These are phyloP conservation scores for Rhynchonycteris naso DNA, from an alignment of 2,797 vertebrate species.

Conservation along the genomic window DNA sequence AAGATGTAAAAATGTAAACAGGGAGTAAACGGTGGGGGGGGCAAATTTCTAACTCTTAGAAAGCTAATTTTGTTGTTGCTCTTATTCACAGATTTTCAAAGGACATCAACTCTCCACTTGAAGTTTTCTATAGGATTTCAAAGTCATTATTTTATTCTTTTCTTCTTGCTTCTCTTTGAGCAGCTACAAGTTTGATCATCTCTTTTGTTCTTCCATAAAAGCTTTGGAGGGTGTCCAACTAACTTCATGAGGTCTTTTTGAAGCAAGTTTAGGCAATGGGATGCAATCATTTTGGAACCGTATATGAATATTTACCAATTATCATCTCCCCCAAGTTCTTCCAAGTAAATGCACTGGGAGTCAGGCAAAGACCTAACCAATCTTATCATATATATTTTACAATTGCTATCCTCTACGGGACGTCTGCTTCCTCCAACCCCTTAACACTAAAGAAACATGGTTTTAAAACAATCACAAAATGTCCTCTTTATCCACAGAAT, in stretches of 20 bases:
- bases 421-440: not conserved
- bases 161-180: conserved; percentile 46
- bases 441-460: not conserved
- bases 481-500: not conserved
- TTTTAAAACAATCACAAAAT: not conserved
- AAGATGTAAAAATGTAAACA: not conserved
- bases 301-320: not conserved
- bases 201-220: conserved; percentile 47
- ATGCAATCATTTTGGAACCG: not conserved
- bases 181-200: conserved; percentile 41
- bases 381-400: not conserved
- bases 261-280: conserved; percentile 38
- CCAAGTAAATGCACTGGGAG: not conserved
- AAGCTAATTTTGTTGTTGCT: conserved; percentile 47
- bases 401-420: not conserved
- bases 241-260: conserved; percentile 32
- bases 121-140: conserved; percentile 42
- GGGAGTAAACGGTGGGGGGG: not conserved
- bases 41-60: conserved; percentile 44
- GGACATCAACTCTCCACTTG: not conserved
- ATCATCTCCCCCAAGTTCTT: not conserved
- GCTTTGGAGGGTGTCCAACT: conserved; percentile 22
- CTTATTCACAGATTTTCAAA: conserved; percentile 56
- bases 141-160: conserved; percentile 36
- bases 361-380: not conserved